Conservation (phyloP, 2,797 vertebrate species). For the Sebastiscus tertius region DNA sequence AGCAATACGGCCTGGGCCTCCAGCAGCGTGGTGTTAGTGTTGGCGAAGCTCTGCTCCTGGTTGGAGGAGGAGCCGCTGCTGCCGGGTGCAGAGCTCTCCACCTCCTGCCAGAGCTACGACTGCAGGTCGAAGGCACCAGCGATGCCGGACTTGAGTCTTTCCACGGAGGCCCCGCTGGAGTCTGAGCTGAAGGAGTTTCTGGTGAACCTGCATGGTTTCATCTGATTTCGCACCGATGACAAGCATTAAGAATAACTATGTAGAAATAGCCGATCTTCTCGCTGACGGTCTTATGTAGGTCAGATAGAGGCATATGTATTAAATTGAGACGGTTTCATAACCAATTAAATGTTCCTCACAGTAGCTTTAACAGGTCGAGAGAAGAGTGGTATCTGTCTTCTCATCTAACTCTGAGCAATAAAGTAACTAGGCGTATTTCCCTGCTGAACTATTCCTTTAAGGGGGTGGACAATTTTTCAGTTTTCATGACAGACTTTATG, state of each 20-base stretch:
- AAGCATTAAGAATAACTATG: background rate
- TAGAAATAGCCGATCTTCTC: background rate
- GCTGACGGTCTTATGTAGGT: background rate
- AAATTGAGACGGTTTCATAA: background rate
- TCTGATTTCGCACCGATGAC: too few species aligned
- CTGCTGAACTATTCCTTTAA: background rate
- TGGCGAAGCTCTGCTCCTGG: too few species aligned
- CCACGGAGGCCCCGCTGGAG: too few species aligned
- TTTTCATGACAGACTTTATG: background rate
- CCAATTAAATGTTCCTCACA: background rate
- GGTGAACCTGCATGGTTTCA: too few species aligned
- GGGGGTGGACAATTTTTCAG: background rate
- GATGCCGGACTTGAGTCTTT: fast-evolving
- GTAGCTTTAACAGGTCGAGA: background rate
- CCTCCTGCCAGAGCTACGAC: fast-evolving
- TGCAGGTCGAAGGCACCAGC: too few species aligned
- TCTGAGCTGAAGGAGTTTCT: too few species aligned
- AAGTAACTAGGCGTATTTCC: background rate
- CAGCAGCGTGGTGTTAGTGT: too few species aligned
- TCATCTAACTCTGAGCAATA: background rate
- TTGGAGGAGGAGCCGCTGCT: too few species aligned
- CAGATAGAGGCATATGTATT: background rate
- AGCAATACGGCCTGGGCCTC: too few species aligned
- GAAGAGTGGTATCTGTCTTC: background rate
- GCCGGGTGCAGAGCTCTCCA: too few species aligned